A percentile compares a stretch with the other conserved stretches of the same genome.
Conservation (phyloP, 1,140 invertebrate species). For the Leguminivora glycinivorella region DNA sequence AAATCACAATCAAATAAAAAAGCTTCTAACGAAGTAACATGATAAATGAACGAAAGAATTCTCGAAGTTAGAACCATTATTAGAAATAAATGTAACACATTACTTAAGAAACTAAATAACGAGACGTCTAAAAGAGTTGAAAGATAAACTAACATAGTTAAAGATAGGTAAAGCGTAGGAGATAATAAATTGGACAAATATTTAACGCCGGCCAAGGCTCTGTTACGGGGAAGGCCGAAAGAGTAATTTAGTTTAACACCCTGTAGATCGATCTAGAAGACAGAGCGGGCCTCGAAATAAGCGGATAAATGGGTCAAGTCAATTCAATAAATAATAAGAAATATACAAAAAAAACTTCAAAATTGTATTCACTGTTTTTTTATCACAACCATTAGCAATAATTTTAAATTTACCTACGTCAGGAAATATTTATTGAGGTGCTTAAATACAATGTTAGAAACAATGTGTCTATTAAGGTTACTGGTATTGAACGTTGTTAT, state of each 20-base stretch:
- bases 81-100: slow-evolving; percentile 2
- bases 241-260: slow-evolving; percentile 26
- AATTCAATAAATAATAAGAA: not conserved
- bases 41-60: slow-evolving; percentile 5
- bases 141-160: slow-evolving; percentile 12
- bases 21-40: not conserved
- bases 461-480: no score
- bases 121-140: not conserved
- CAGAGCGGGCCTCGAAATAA: slow-evolving; percentile 32
- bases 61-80: not conserved
- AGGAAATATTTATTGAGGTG: no score
- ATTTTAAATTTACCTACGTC: no score
- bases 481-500: no score
- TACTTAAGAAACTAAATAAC: slow-evolving; percentile 9
- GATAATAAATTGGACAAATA: slow-evolving; percentile 26
- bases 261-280: slow-evolving; percentile 32
- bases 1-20: not conserved
- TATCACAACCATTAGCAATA: no score
- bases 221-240: slow-evolving; percentile 25
- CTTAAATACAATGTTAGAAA: no score
- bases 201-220: slow-evolving; percentile 24
- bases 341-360: no score
- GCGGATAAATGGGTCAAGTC: slow-evolving; percentile 1
- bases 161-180: not conserved
- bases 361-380: no score